Conservation (phyloP, 2,797 vertebrate species). For the Sciaenops ocellatus region DNA sequence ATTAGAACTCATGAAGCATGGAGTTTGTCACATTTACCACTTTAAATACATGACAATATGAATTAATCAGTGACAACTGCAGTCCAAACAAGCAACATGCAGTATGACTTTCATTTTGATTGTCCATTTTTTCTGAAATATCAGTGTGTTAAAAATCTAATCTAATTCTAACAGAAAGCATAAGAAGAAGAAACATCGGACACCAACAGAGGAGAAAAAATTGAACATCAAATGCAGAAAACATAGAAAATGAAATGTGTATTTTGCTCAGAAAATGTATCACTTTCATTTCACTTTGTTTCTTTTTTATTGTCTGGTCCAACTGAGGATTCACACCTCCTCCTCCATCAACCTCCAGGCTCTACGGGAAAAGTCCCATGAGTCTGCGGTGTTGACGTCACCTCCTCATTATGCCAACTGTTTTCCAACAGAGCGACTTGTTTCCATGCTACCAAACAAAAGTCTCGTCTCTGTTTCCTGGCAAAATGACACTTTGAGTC, state of each 20-base stretch:
- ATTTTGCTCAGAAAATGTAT: background rate
- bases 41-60: background rate
- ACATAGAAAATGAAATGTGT: background rate
- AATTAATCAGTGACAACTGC: background rate
- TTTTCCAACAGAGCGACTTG: conserved; percentile 59
- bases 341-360: conserved; percentile 48
- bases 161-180: background rate
- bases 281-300: conserved; percentile 3
- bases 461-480: conserved; percentile 56
- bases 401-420: conserved; percentile 45
- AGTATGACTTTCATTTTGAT: background rate
- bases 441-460: conserved; percentile 70
- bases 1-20: too few species aligned
- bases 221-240: background rate
- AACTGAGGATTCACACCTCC: conserved; percentile 57
- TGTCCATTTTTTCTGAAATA: background rate
- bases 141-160: background rate
- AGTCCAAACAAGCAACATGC: background rate
- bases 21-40: background rate
- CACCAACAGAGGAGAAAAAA: too few species aligned
- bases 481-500: conserved; percentile 58
- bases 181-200: background rate
- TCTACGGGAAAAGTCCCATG: conserved; percentile 59
- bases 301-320: conserved; percentile 44
- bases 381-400: conserved; percentile 63